Evolutionary conservation across 2,113 vertebrate genomes (phyloP), one percentile per base, ranked within the genome.

Genomic region (Oreochromis spilurus): DNA sequence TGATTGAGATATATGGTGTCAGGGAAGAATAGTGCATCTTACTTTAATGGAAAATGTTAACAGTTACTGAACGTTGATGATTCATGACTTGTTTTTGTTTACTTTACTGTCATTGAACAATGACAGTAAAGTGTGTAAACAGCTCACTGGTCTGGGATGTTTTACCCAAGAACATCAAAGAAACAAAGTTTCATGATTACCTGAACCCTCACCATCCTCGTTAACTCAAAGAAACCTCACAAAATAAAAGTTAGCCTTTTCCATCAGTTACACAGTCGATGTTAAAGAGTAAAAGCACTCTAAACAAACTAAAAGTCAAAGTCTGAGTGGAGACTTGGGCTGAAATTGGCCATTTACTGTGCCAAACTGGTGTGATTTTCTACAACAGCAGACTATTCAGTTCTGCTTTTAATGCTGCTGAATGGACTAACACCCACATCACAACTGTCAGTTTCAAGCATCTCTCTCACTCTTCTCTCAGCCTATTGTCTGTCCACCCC

Each of bases 401-500:
- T 79, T 89, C 29, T 24, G 65, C 24, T 91, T 88, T 85, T 38
- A 48, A 36, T 12, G 40, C 9, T 75, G 70, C 79, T 91, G 80
- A 92, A 86, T 88, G 89, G 81, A 90, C 52, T 2, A 53, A 87
- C 93, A 81, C 91, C 87, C 87, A 92, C 90, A 84, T 60, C 84
- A 80, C 90, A 90, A 89, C 83, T 81, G 89, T 79, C 91, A 90
- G 55, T 72, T 83, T 80, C 54, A 85, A 91, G 81, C 57, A 83
- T 86, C 86, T 91, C 89, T 90, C 90, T 87, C 89, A 82, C 48
- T 83, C 53, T 79, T 88, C 79, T 91, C 80, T 86, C 85, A 82
- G 82, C 31, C 58, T 58, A 62, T 58, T 84, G 87, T 88, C 86
- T 88, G 90, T 40, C 84, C 82, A 45, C 79, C 82, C 67, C 65